Conservation (phyloP, 2,888 invertebrate species). For the Spilosoma lubricipeda region DNA sequence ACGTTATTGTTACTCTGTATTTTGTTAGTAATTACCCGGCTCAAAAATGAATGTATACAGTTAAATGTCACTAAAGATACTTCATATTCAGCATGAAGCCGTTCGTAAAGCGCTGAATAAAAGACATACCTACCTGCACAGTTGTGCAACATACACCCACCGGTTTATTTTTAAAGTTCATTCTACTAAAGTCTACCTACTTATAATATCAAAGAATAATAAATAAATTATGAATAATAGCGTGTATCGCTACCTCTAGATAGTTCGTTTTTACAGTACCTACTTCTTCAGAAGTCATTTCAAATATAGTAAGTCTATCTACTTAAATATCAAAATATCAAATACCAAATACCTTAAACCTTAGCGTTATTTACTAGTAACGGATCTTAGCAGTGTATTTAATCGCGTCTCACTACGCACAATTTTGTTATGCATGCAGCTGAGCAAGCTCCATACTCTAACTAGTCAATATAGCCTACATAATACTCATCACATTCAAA, state of each 20-base stretch:
- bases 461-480: conserved; percentile 13
- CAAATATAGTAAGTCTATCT: neutral
- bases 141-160: too few species aligned
- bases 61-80: conserved; percentile 6
- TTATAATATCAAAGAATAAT: too few species aligned
- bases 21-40: conserved; percentile 17
- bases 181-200: too few species aligned
- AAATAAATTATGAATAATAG: too few species aligned
- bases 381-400: conserved; percentile 45
- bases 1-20: conserved; percentile 32
- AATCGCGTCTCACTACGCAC: conserved; percentile 50
- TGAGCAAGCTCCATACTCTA: conserved; percentile 15
- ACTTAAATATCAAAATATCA: neutral
- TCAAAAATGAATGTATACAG: conserved; percentile 13
- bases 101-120: too few species aligned
- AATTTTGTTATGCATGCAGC: conserved; percentile 55
- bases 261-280: conserved; percentile 17
- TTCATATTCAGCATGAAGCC: too few species aligned
- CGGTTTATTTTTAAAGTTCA: too few species aligned
- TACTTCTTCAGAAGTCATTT: neutral
- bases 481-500: neutral
- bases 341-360: neutral
- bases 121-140: too few species aligned
- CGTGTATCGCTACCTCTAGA: too few species aligned
- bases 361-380: conserved; percentile 48